These are phyloP conservation scores for Sitobion miscanthi DNA, from an alignment of 1,140 invertebrate species.

Conservation along the genomic window DNA sequence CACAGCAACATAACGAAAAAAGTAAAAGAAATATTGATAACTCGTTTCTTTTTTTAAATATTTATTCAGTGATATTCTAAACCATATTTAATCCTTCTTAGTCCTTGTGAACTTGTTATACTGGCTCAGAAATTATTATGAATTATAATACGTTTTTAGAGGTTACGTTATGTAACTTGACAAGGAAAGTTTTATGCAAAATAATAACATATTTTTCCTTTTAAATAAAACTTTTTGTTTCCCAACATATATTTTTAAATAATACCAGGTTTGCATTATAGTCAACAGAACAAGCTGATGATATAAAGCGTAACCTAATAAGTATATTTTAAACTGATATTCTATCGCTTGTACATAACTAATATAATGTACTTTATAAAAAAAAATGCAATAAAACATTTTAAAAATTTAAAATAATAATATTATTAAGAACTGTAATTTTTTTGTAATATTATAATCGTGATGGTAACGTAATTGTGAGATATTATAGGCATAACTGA, in stretches of 20 bases:
- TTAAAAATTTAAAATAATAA: neutral
- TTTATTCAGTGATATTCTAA: neutral
- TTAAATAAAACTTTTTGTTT: neutral
- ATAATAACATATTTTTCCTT: constrained; percentile 7
- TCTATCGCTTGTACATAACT: neutral
- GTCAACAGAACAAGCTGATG: neutral
- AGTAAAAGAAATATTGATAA: neutral
- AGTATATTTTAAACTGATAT: neutral
- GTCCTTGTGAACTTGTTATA: neutral
- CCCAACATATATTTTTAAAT: neutral
- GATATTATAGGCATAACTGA: no score
- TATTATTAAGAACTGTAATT: neutral
- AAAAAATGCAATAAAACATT: neutral
- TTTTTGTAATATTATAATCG: neutral
- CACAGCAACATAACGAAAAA: neutral
- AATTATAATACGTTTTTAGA: neutral
- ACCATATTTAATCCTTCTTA: neutral
- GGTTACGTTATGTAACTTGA: neutral
- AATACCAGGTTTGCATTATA: neutral
- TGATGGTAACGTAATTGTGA: neutral
- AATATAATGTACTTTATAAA: neutral
- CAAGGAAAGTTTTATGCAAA: neutral
- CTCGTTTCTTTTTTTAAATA: neutral
- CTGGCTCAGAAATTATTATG: neutral
- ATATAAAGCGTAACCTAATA: neutral